Evolutionary conservation across 2,113 vertebrate species (phyloP), one percentile per base, ranked within the genome.

Genomic region (Mus spicilegus): DNA sequence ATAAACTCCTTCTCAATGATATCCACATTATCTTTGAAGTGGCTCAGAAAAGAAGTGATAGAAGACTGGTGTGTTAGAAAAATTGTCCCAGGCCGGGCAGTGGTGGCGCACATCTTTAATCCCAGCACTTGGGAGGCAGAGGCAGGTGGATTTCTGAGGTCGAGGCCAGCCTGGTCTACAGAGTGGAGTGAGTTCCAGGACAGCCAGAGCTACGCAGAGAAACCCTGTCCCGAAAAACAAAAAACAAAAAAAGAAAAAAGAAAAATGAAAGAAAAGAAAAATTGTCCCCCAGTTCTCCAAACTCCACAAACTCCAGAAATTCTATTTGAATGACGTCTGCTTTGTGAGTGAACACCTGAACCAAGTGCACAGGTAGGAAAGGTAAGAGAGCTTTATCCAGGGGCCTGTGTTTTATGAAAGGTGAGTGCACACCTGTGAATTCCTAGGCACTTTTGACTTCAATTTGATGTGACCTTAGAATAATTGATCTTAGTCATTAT

Each of bases 31-130:
- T 17, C 33, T 17, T 51, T 33, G 2, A 11, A 24, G 0, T 39
- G 36, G 19, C 9, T 20, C 9, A 1, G 8, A 4, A 36, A 26
- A 1, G 1, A 9, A 6, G 19, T 14, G 36, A 7, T 13, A 0
- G 22, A 13, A 51, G 30, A 36, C 16, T 33, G 17, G 17, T 26
- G 19, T 82, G 5, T 58, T 14, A 58, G 42, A 42, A 42, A 42
- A 42, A 42, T 42, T 42, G 42, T 42, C 42, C 42, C 42, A 42
- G 42, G 42, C 42, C 42, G 42, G 42, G 42, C 42, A 42, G 42
- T 42, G 42, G 42, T 42, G 42, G 42, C 42, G 42, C 42, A 42
- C 42, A 3, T 42, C 42, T 42, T 42, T 42, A 42, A 42, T 42
- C 42, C 42, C 42, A 42, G 42, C 42, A 42, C 42, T 42, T 42